These are phyloP conservation scores for Sitophilus oryzae DNA, from an alignment of 1,140 invertebrate species.

Conservation along the genomic window DNA sequence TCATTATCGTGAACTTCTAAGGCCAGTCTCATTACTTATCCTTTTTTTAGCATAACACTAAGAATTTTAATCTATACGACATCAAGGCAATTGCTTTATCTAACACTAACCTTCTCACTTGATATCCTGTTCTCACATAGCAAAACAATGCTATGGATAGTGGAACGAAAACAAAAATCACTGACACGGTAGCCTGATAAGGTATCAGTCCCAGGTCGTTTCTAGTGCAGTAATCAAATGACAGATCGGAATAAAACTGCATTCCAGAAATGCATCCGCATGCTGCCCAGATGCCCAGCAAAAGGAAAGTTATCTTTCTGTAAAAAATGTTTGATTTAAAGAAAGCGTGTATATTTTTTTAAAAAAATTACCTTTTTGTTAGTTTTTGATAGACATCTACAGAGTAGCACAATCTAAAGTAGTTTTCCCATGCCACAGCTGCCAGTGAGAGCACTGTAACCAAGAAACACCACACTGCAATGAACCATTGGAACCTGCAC, in stretches of 20 bases:
- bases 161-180: conserved; percentile 53
- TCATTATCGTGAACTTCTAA: too few species aligned
- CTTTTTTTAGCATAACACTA: too few species aligned
- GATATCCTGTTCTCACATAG: conserved; percentile 46
- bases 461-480: conserved; percentile 59
- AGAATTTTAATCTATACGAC: conserved; percentile 40
- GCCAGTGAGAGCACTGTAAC: conserved; percentile 59
- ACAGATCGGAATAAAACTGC: conserved; percentile 50
- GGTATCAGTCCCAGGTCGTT: conserved; percentile 43
- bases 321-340: conserved; percentile 21
- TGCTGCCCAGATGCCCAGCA: conserved; percentile 50
- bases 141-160: conserved; percentile 47
- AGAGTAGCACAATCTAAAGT: conserved; percentile 53
- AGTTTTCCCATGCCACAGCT: conserved; percentile 60
- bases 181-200: conserved; percentile 51
- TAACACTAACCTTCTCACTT: conserved; percentile 29
- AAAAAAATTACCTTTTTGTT: conserved; percentile 34
- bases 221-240: conserved; percentile 60
- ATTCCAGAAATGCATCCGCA: conserved; percentile 48
- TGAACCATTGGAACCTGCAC: conserved; percentile 62
- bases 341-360: background rate
- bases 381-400: conserved; percentile 49
- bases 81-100: background rate
- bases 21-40: too few species aligned
- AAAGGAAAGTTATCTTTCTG: conserved; percentile 48